Evolutionary conservation across 1,140 invertebrate genomes (phyloP).

Genomic region (Brachionus koreanus): DNA sequence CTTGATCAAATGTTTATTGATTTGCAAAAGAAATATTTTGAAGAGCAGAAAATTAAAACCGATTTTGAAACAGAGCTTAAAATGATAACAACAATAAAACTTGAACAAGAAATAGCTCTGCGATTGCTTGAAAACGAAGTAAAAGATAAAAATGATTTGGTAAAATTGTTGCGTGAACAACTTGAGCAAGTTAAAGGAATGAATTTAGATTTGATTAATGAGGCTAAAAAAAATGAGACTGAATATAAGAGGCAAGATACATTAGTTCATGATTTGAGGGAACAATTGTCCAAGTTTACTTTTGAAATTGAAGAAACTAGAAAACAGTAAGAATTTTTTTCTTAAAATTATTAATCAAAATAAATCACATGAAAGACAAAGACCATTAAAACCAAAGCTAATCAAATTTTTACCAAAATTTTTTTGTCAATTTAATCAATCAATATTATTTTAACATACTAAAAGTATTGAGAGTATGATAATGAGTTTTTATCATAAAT

Average conservation of each 20-base stretch:
- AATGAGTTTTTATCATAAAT: too few species aligned
- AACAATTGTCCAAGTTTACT: neutral
- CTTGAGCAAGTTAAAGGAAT: slow-evolving; percentile 93
- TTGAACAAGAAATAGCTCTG: slow-evolving; percentile 93
- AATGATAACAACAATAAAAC: slow-evolving; percentile 77
- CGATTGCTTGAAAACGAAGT: slow-evolving; percentile 92
- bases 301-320: neutral
- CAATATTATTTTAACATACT: neutral
- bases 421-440: neutral
- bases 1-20: slow-evolving; percentile 59
- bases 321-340: neutral
- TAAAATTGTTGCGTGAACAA: slow-evolving; percentile 81
- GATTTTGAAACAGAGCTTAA: slow-evolving; percentile 74
- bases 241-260: slow-evolving; percentile 68
- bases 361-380: neutral
- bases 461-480: too few species aligned
- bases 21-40: slow-evolving; percentile 69
- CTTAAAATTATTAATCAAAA: neutral
- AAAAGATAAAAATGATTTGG: slow-evolving; percentile 94
- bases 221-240: slow-evolving; percentile 73
- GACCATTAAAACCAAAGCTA: neutral
- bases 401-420: neutral
- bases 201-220: slow-evolving; percentile 94
- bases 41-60: slow-evolving; percentile 64
- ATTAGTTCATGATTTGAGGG: neutral